Evolutionary conservation across 2,888 invertebrate species (phyloP), one percentile per base, ranked within the genome.

Genomic region (Timandra comae): DNA sequence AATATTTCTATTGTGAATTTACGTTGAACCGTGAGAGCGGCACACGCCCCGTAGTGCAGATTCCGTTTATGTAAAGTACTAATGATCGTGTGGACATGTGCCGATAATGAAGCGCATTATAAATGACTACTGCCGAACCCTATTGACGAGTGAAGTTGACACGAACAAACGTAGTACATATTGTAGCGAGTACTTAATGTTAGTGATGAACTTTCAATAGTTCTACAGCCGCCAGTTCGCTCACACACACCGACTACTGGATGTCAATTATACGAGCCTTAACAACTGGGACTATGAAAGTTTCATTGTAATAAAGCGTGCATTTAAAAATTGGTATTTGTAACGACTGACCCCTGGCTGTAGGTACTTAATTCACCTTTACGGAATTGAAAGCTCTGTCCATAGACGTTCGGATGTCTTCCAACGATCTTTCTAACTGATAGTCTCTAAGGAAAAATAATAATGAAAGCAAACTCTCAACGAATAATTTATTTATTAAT

Each of bases 211-310:
- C 74, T 78, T 74, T 70, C 70, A 69, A 69, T 54, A 62, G 65
- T 66, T 61, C 58, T 62, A 62, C 75, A 63, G 55, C 59, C 49
- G 56, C 56, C 46, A 46, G 38, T 42, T n/a, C n/a, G 30, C 50
- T 55, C 46, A 6, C 16, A 16, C 3, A 6, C 6, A 16, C 16
- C 16, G 16, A 52, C 48, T 56, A 72, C 67, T 67, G 72, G 69
- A 67, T 72, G 81, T 82, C 81, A 82, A 82, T 84, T 84, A 81
- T 51, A 51, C 54, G 54, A 71, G 81, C 79, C 81, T 82, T 80
- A 73, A 68, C 68, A 65, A 55, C 70, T 61, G 66, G 56, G 58
- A 63, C 68, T 63, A 62, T 66, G 69, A 61, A 70, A 68, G 69
- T 60, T 59, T 65, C 66, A 63, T 58, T 54, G 56, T 50, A 56